Percentiles rank a stretch among this genome's conserved stretches.
phyloP scores from a whole-genome alignment of 1,140 invertebrate genomes.

The Caenorhabditis remanei region DNA sequence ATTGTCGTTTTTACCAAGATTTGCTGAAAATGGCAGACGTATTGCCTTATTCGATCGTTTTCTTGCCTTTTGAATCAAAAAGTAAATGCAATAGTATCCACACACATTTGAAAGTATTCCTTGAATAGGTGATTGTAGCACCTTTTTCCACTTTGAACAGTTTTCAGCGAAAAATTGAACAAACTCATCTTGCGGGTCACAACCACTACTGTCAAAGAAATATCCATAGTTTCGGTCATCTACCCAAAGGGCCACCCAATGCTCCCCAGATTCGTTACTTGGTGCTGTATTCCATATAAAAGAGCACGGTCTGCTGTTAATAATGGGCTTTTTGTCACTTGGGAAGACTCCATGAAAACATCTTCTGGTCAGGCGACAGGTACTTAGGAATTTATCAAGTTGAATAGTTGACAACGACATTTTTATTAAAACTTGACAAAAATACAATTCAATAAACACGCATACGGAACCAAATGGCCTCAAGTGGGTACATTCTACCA shows the following conservation, averaged over 20 bases:
- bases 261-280: not conserved
- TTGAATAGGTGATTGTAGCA: not conserved
- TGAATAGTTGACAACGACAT: not conserved
- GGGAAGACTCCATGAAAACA: not conserved
- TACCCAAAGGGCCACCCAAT: not conserved
- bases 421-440: not conserved
- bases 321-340: not conserved
- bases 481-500: not conserved
- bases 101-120: not conserved
- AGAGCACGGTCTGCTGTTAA: not conserved
- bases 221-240: not conserved
- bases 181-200: not conserved
- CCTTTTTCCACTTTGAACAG: not conserved
- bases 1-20: not conserved
- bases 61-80: not conserved
- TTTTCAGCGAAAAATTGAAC: not conserved
- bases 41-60: not conserved
- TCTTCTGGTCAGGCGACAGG: not conserved
- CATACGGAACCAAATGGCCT: not conserved
- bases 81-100: not conserved
- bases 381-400: not conserved
- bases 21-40: not conserved
- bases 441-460: not conserved
- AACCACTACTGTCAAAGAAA: not conserved
- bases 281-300: not conserved